Percentiles rank a stretch among this genome's conserved stretches.
These are phyloP conservation scores for Brachypodius melanocephalos DNA, from an alignment of 2,113 vertebrate genomes.

Conservation along the genomic window DNA sequence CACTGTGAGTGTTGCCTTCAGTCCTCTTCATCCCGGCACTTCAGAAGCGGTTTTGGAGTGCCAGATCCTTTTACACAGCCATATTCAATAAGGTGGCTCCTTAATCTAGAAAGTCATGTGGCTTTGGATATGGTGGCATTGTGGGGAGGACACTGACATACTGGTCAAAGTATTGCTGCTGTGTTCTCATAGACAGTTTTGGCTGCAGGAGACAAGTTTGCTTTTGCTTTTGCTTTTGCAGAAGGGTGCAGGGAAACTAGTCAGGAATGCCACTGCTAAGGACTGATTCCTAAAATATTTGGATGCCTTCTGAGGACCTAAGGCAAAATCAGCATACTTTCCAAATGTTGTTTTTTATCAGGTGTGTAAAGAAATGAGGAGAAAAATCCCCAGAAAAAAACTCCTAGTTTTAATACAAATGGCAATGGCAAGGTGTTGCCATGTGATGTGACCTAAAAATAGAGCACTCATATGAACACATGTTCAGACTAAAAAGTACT, in stretches of 20 bases:
- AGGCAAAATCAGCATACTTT: neutral
- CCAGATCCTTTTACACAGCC: neutral
- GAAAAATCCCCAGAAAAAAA: neutral
- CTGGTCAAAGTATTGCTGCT: neutral
- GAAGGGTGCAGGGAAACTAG: neutral
- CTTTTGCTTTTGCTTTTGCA: neutral
- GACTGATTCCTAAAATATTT: neutral
- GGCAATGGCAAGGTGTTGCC: neutral
- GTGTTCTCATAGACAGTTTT: neutral
- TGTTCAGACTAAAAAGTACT: neutral
- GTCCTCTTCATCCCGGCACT: neutral
- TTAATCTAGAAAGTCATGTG: neutral
- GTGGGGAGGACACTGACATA: neutral
- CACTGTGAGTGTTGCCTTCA: neutral
- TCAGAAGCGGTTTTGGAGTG: neutral
- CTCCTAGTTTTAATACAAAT: neutral
- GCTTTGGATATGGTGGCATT: neutral
- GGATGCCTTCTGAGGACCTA: neutral
- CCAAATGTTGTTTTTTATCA: neutral
- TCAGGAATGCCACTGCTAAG: neutral
- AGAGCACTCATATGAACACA: neutral
- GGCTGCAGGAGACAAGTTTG: neutral
- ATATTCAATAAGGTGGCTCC: neutral
- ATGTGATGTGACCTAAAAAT: constrained; percentile 30
- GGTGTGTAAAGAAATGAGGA: neutral